phyloP scores from a whole-genome alignment of 2,888 invertebrate genomes.

The Rhamphomyia laevipes region DNA sequence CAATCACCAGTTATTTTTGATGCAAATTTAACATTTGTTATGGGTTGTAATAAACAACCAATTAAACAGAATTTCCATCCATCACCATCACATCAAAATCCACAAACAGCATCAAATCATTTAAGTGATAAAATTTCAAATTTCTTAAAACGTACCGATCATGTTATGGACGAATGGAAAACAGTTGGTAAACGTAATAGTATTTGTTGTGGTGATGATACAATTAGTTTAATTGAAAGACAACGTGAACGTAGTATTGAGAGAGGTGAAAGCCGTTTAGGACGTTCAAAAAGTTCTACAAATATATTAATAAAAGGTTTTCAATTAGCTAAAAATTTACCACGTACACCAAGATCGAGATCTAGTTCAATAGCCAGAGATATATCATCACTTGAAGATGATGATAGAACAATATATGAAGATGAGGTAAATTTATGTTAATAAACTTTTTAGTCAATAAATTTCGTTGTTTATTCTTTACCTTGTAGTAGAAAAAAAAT shows the following conservation, averaged over 20 bases:
- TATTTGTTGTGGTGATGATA: slow-evolving; percentile 35
- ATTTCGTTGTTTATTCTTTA: no score
- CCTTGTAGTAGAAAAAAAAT: no score
- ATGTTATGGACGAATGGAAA: slow-evolving; percentile 80
- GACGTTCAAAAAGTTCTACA: slow-evolving; percentile 61
- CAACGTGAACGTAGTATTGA: slow-evolving; percentile 33
- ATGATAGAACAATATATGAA: slow-evolving; percentile 52
- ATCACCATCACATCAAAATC: slow-evolving; percentile 63
- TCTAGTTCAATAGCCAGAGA: slow-evolving; percentile 30
- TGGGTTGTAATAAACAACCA: slow-evolving; percentile 61
- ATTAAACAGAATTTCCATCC: slow-evolving; percentile 56
- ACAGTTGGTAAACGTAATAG: slow-evolving; percentile 47
- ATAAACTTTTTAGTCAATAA: no score
- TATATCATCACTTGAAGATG: slow-evolving; percentile 37
- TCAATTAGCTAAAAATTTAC: slow-evolving; percentile 46
- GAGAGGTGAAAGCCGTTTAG: slow-evolving; percentile 35
- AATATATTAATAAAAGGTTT: slow-evolving; percentile 77
- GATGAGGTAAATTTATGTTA: slow-evolving; percentile 45
- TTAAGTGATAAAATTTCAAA: slow-evolving; percentile 65
- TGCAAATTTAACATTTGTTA: slow-evolving; percentile 66
- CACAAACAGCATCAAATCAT: slow-evolving; percentile 64
- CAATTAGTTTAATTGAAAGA: slow-evolving; percentile 34
- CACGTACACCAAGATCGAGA: slow-evolving; percentile 34
- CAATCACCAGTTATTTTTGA: slow-evolving; percentile 71
- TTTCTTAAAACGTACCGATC: slow-evolving; percentile 72